Percentiles rank a stretch among this genome's conserved stretches.
Conservation (phyloP, 2,797 vertebrate species). For the Clamator glandarius region DNA sequence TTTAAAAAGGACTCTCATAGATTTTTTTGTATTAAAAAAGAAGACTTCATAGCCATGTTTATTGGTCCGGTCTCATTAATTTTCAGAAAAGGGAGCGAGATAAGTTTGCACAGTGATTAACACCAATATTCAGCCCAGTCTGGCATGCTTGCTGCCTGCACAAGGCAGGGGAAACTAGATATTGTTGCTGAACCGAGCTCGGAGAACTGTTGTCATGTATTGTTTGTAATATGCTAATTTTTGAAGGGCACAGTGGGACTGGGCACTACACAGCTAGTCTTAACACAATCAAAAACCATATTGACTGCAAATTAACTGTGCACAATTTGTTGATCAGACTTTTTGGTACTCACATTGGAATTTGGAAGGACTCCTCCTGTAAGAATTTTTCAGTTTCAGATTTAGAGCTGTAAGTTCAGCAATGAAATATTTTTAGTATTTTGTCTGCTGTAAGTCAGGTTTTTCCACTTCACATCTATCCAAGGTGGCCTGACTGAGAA, state of each 20-base stretch:
- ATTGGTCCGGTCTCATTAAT: background rate
- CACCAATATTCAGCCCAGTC: background rate
- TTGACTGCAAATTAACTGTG: background rate
- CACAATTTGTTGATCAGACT: background rate
- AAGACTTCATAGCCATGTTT: background rate
- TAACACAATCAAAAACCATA: background rate
- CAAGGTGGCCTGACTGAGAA: conserved; percentile 4
- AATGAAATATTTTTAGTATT: background rate
- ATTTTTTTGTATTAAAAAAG: background rate
- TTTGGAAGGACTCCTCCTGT: background rate
- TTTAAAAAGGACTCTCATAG: background rate
- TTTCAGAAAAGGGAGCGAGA: background rate
- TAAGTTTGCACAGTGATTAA: background rate
- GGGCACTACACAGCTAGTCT: background rate
- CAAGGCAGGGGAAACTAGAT: background rate
- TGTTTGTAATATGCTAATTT: background rate
- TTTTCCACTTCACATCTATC: background rate
- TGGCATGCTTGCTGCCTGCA: background rate
- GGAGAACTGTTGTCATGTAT: background rate
- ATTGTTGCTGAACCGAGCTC: background rate
- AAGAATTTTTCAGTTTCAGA: background rate
- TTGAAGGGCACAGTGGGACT: background rate
- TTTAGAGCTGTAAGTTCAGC: background rate
- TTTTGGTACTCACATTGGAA: background rate
- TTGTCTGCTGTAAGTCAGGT: conserved; percentile 15